Percentiles rank a stretch among this genome's conserved stretches.
These are phyloP conservation scores for Diadumene lineata DNA, from an alignment of 92 coral and sea anemone genomes.

Conservation along the genomic window DNA sequence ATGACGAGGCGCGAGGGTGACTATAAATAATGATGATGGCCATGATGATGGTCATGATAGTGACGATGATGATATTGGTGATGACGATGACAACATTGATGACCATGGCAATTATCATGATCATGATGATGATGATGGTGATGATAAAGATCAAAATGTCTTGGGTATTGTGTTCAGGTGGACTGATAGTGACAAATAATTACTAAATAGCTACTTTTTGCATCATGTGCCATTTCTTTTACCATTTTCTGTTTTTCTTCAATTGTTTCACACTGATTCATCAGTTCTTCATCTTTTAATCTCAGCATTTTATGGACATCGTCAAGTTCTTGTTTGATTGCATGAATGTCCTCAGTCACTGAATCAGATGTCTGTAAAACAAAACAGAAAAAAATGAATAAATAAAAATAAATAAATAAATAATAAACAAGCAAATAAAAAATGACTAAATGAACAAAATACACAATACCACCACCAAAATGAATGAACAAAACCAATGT, in stretches of 20 bases:
- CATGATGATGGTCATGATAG: neutral
- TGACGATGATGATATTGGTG: neutral
- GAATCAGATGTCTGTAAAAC: constrained; percentile 12
- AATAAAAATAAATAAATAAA: too few species aligned
- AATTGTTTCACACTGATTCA: constrained; percentile 10
- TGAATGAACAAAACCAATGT: too few species aligned
- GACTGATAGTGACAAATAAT: too few species aligned
- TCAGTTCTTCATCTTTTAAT: constrained; percentile 52
- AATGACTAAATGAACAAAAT: too few species aligned
- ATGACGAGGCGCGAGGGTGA: neutral
- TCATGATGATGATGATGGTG: constrained; percentile 6
- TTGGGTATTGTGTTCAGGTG: too few species aligned
- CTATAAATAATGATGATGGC: neutral
- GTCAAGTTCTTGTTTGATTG: constrained; percentile 64
- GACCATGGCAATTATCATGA: neutral
- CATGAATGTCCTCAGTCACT: constrained; percentile 45
- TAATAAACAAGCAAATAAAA: too few species aligned
- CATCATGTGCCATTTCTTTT: neutral
- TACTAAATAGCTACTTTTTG: too few species aligned
- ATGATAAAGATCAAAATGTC: neutral
- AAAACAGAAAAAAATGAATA: neutral
- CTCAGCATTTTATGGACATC: constrained; percentile 70
- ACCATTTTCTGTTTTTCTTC: constrained; percentile 41
- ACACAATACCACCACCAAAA: too few species aligned
- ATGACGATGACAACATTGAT: neutral